phyloP scores from a whole-genome alignment of 2,888 invertebrate species.

The Ormyrus rosae region DNA sequence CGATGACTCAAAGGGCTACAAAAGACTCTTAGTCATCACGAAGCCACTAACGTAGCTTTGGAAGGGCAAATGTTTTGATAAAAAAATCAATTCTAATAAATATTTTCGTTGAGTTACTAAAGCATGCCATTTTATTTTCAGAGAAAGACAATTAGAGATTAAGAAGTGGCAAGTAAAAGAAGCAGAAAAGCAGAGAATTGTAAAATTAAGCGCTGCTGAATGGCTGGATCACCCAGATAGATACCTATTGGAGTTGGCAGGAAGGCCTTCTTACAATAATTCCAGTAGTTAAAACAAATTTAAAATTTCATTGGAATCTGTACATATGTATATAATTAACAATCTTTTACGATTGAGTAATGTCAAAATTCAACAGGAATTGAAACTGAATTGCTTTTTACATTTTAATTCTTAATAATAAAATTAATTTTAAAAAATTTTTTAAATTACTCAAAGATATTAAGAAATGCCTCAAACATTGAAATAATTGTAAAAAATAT shows the following conservation, averaged over 20 bases:
- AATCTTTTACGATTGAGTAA: constrained; percentile 27
- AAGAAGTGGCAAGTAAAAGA: constrained; percentile 95
- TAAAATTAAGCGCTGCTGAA: constrained; percentile 91
- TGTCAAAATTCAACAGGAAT: constrained; percentile 30
- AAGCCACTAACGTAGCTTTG: too few relatives aligned
- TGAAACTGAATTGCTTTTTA: constrained; percentile 7
- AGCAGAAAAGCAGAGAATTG: constrained; percentile 89
- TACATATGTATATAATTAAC: constrained; percentile 58
- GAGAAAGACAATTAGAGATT: constrained; percentile 90
- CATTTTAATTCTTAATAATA: constrained; percentile 1
- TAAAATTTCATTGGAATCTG: constrained; percentile 50
- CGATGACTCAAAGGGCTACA: too few relatives aligned
- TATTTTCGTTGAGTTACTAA: background rate
- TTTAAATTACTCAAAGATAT: constrained; percentile 10
- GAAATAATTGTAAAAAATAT: constrained; percentile 45
- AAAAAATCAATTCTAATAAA: background rate
- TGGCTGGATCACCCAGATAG: constrained; percentile 98
- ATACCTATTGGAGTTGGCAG: constrained; percentile 91
- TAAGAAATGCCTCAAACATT: constrained; percentile 26
- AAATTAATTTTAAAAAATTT: constrained; percentile 21
- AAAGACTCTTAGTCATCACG: too few relatives aligned
- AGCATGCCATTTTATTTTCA: constrained; percentile 61
- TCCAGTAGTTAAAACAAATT: constrained; percentile 75
- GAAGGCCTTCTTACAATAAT: constrained; percentile 87
- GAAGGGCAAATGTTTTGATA: too few relatives aligned